Evolutionary conservation across 2,888 invertebrate genomes (phyloP), one percentile per base, ranked within the genome.

Genomic region (Eupithecia tripunctaria): DNA sequence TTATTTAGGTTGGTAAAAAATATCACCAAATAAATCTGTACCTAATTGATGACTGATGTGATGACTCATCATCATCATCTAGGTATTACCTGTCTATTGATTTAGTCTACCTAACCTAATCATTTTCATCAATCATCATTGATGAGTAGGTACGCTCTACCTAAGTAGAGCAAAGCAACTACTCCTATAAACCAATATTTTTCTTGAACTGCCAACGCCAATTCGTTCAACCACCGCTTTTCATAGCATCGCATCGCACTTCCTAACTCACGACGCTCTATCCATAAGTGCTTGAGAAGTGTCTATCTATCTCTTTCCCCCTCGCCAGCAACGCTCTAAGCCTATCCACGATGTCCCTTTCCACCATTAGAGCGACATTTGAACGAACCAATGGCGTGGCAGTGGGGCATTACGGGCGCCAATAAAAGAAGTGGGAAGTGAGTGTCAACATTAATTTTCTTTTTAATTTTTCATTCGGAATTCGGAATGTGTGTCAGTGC

Each of bases 201-300:
- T 29, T 18, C 21, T 60, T 36, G 2, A 25, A 64, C 38, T 6
- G 7, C 12, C 21, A 64, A 64, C 21, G 80, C 89, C 92, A 92
- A 88, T 91, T 81, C 85, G 60, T 67, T 65, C 51, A 79, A 74
- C 67, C 29, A 68, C 47, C 70, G 70, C 79, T 72, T 78, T 60
- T 75, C 77, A 79, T 77, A 87, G 86, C 88, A 88, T 86, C 86
- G 85, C 74, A 82, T 85, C 82, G 79, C 87, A 90, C 90, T 91
- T 91, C 89, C 88, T 89, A 85, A 86, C 87, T 86, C 88, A 86
- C 90, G 87, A 84, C 82, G 89, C 89, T 89, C 88, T 89, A 88
- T 85, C 88, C 78, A 85, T 94, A 93, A 94, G 94, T 91, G 87
- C 89, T 85, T 87, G 93, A 93, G 87, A 89, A 93, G 94, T 94